These are phyloP conservation scores for Phainopepla nitens DNA, from an alignment of 2,113 vertebrate genomes.

Conservation along the genomic window DNA sequence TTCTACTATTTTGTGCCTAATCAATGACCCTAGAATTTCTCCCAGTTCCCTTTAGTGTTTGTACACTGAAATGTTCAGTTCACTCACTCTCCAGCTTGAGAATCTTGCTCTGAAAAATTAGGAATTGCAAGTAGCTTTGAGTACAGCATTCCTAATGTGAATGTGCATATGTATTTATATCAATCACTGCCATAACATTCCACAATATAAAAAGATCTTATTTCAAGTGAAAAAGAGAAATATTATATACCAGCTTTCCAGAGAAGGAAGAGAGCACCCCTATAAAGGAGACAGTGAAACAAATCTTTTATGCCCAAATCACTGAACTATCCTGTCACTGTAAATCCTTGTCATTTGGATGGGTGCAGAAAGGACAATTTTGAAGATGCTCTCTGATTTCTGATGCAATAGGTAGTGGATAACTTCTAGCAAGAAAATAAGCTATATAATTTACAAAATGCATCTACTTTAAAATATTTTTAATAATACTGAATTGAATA, in stretches of 20 bases:
- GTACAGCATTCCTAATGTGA: neutral
- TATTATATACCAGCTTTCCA: neutral
- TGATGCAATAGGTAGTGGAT: neutral
- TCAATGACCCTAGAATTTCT: conserved; percentile 50
- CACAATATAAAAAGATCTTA: neutral
- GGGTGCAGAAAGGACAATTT: neutral
- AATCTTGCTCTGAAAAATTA: neutral
- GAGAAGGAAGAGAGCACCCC: neutral
- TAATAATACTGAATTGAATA: neutral
- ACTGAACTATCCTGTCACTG: neutral
- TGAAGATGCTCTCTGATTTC: neutral
- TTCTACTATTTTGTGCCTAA: conserved; percentile 41
- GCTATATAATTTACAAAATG: neutral
- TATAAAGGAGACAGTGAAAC: neutral
- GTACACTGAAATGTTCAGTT: neutral
- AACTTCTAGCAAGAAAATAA: neutral
- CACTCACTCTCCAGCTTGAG: neutral
- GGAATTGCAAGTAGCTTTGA: neutral
- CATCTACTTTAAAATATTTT: neutral
- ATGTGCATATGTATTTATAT: neutral
- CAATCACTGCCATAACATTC: neutral
- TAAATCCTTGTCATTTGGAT: neutral
- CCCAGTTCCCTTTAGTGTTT: conserved; percentile 5
- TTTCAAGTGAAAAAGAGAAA: neutral
- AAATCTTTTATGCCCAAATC: neutral